Percentiles rank a stretch among this genome's conserved stretches.
Evolutionary conservation across 2,888 invertebrate genomes (phyloP).

Genomic region (Andrena trimmerana): DNA sequence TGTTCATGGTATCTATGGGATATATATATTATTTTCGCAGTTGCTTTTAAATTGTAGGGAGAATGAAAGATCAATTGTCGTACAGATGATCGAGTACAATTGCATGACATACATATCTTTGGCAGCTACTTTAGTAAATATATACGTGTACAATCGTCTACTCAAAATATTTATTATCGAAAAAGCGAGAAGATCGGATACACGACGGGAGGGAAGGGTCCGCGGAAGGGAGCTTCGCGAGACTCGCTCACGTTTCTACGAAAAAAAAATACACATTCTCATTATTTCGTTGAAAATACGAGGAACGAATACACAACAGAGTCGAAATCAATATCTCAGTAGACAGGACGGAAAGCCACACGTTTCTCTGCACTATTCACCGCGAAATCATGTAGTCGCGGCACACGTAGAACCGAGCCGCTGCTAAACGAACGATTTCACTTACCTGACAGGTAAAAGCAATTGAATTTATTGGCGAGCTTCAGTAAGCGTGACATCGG

Average conservation of each 20-base stretch:
- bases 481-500: conserved; percentile 90
- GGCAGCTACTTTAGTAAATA: conserved; percentile 31
- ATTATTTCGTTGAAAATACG: conserved; percentile 36
- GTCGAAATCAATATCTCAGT: conserved; percentile 80
- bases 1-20: background rate
- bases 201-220: background rate
- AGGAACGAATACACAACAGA: conserved; percentile 74
- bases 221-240: background rate
- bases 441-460: conserved; percentile 95
- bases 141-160: conserved; percentile 26
- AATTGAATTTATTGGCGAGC: conserved; percentile 95
- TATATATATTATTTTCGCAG: background rate
- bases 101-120: conserved; percentile 17
- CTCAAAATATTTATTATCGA: conserved; percentile 40
- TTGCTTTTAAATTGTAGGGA: background rate
- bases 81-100: conserved; percentile 8
- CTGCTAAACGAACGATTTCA: conserved; percentile 47
- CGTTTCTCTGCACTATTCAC: conserved; percentile 52
- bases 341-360: conserved; percentile 67
- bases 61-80: background rate
- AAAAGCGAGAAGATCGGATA: background rate
- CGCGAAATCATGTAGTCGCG: conserved; percentile 3
- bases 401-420: background rate
- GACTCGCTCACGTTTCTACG: background rate
- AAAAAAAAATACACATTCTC: background rate